Evolutionary conservation across 37 sponge, comb jelly and placozoan species (phyloP), one percentile per base, ranked within the genome.

Genomic region (Mnemiopsis leidyi): DNA sequence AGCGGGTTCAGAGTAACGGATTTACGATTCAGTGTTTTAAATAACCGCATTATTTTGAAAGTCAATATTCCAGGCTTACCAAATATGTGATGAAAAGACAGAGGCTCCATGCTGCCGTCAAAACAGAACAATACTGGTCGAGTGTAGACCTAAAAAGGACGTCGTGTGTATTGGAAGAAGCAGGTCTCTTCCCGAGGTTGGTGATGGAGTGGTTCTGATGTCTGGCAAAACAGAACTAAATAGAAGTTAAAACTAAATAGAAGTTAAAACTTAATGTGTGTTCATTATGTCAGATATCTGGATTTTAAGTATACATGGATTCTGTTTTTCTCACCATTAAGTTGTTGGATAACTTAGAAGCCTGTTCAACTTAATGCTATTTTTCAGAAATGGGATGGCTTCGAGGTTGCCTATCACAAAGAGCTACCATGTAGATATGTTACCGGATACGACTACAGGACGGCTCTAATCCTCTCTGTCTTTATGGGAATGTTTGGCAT

Each of bases 401-500:
- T 9, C 23, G 34, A 75, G 21, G 92, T 67, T 23, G 93, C 92
- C 24, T 93, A 69, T 76, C 38, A 28, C 29, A 76, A 67, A 39
- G 69, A 94, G 30, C 29, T 21, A 13, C 33, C 39, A 0, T 92
- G 79, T 36, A 69, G 82, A n/a, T 93, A 92, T 68, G 95, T 95
- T 0, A 93, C 69, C 23, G 96, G 96, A 33, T 98, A 97, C 94
- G 93, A 95, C 83, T 96, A 96, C 48, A 83, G 83, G 38, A 73
- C 95, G 23, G 97, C 98, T 0, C 94, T 98, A 32, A 93, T 93
- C 21, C 93, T 98, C 35, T 96, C 98, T 0, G 92, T 97, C 21
- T 99, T 99, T 92, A 93, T 99, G 48, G 99, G 99, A 2, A 96
- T 99, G 94, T 93, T 99, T 88, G 99, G 99, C 0, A 94, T 96